Evolutionary conservation across 2,113 vertebrate genomes (phyloP).

Genomic region (Mirza zaza): DNA sequence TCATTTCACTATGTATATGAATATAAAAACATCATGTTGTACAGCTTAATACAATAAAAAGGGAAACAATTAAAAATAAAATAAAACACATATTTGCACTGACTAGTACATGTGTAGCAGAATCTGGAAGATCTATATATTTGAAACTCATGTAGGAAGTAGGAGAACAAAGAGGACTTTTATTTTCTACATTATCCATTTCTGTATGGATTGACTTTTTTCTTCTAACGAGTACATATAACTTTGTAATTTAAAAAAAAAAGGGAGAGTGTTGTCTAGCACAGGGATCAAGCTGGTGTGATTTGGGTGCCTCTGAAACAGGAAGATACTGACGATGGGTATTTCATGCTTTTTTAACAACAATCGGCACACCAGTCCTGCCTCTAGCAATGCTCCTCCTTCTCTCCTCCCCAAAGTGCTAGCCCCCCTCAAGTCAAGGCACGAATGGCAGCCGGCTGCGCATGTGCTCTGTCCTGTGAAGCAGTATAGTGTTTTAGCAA

Average conservation of each 20-base stretch:
- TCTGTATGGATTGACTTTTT: neutral
- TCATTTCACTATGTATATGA: neutral
- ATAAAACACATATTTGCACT: neutral
- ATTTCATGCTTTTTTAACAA: neutral
- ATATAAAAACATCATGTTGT: neutral
- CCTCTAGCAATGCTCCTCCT: neutral
- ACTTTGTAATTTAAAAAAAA: neutral
- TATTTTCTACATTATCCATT: neutral
- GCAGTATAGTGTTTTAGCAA: neutral
- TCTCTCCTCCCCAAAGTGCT: neutral
- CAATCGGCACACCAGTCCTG: no score
- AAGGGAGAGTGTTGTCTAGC: neutral
- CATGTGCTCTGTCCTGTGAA: neutral
- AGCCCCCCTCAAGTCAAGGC: neutral
- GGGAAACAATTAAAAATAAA: neutral
- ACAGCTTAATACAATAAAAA: neutral
- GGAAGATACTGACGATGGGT: neutral
- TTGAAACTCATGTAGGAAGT: neutral
- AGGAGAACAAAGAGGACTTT: neutral
- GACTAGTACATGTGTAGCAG: neutral
- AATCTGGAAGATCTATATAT: neutral
- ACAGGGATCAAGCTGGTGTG: neutral
- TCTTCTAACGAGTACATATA: neutral
- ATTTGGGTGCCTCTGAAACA: neutral
- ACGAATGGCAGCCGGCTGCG: neutral